Percentiles rank a stretch among this genome's conserved stretches.
Evolutionary conservation across 2,888 invertebrate species (phyloP).

Genomic region (Diarsia dahlii): DNA sequence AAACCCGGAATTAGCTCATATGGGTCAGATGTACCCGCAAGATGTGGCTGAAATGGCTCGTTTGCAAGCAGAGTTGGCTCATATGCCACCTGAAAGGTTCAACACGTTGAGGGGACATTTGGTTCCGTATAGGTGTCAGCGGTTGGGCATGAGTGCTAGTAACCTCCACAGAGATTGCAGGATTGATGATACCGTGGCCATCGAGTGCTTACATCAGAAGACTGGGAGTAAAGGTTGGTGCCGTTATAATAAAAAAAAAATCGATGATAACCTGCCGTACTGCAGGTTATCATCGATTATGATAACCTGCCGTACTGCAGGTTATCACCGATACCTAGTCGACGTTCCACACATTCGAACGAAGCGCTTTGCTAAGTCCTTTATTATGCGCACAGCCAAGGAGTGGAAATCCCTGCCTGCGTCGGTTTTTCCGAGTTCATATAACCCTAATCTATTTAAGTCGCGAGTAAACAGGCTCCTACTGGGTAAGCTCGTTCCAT

Average conservation of each 20-base stretch:
- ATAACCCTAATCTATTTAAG: too few relatives aligned
- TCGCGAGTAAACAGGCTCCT: too few relatives aligned
- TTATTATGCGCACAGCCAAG: too few relatives aligned
- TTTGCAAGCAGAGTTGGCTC: conserved; percentile 70
- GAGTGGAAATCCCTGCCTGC: too few relatives aligned
- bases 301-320: too few relatives aligned
- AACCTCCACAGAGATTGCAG: conserved; percentile 84
- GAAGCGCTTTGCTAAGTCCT: too few relatives aligned
- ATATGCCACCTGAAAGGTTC: conserved; percentile 73
- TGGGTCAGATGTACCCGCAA: conserved; percentile 62
- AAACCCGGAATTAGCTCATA: conserved; percentile 67
- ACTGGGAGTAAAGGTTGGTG: conserved; percentile 82
- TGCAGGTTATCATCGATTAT: too few relatives aligned
- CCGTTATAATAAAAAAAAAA: not conserved
- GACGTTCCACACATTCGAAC: too few relatives aligned
- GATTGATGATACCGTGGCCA: conserved; percentile 75
- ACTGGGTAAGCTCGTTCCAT: too few relatives aligned
- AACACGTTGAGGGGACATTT: conserved; percentile 87
- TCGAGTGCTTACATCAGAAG: conserved; percentile 86
- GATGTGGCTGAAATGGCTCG: conserved; percentile 56
- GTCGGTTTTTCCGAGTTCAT: too few relatives aligned
- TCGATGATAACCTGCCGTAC: too few relatives aligned
- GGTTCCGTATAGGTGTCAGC: conserved; percentile 84
- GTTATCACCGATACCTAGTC: too few relatives aligned
- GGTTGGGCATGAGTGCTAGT: conserved; percentile 82